Evolutionary conservation across 2,888 invertebrate species (phyloP).

Genomic region (Colostygia pectinataria): DNA sequence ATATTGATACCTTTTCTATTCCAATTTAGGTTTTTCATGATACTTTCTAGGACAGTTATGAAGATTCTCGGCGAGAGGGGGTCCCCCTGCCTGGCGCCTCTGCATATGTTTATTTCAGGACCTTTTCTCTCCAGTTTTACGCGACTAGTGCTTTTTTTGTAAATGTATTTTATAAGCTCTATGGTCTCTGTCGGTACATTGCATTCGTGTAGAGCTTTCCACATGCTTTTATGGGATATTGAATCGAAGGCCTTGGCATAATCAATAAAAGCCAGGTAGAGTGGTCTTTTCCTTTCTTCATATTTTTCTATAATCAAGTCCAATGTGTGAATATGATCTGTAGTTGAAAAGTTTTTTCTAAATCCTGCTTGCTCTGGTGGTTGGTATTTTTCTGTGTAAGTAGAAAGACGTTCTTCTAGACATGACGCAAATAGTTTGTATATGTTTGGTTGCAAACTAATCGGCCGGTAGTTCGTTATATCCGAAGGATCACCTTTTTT

Average conservation of each 20-base stretch:
- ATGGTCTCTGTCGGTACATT: neutral
- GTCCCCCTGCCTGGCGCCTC: neutral
- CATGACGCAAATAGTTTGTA: too few species aligned
- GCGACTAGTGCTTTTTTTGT: neutral
- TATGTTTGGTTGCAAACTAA: too few species aligned
- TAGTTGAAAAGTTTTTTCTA: conserved; percentile 1
- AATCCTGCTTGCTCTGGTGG: too few species aligned
- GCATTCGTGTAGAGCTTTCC: neutral
- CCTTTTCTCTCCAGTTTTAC: neutral
- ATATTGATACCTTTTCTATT: too few species aligned
- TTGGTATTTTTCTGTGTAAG: too few species aligned
- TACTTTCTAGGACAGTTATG: neutral
- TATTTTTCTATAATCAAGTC: neutral
- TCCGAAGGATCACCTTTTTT: conserved; percentile 32
- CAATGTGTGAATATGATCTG: neutral
- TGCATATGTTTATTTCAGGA: neutral
- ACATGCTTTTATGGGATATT: neutral
- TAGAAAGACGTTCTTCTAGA: too few species aligned
- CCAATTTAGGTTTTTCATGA: too few species aligned
- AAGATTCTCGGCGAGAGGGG: neutral
- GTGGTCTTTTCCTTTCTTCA: neutral
- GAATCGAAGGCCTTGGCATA: neutral
- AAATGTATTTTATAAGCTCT: neutral
- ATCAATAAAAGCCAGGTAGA: conserved; percentile 1
- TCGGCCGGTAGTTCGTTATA: too few species aligned